phyloP scores from a whole-genome alignment of 1,140 invertebrate species.

The Eriosoma lanigerum region DNA sequence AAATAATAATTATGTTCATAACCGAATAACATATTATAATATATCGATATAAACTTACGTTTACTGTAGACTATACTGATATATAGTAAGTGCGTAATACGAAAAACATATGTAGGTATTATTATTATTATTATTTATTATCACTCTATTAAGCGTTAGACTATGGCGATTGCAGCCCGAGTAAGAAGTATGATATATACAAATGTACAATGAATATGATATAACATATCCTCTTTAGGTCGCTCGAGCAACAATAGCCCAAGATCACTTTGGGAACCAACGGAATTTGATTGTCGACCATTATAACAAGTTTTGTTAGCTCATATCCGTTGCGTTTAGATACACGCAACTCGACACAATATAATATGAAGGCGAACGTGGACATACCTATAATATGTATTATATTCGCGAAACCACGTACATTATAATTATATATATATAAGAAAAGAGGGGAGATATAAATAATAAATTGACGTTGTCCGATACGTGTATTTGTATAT shows the following conservation, averaged over 20 bases:
- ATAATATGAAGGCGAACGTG: background rate
- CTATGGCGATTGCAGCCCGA: too few relatives aligned
- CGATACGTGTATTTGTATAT: background rate
- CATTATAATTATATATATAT: background rate
- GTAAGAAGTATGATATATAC: constrained; percentile 20
- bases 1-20: background rate
- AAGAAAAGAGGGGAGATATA: background rate
- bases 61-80: too few relatives aligned
- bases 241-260: background rate
- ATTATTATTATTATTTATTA: too few relatives aligned
- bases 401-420: background rate
- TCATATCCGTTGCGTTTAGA: constrained; percentile 23
- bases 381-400: background rate
- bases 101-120: background rate
- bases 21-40: background rate
- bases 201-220: too few relatives aligned
- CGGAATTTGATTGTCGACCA: constrained; percentile 17
- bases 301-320: constrained; percentile 35
- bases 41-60: too few relatives aligned
- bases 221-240: constrained; percentile 32
- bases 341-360: constrained; percentile 22
- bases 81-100: background rate
- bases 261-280: background rate
- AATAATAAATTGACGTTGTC: constrained; percentile 11
- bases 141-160: background rate